Conservation (phyloP, 2,113 vertebrate species). For the Anolis carolinensis region DNA sequence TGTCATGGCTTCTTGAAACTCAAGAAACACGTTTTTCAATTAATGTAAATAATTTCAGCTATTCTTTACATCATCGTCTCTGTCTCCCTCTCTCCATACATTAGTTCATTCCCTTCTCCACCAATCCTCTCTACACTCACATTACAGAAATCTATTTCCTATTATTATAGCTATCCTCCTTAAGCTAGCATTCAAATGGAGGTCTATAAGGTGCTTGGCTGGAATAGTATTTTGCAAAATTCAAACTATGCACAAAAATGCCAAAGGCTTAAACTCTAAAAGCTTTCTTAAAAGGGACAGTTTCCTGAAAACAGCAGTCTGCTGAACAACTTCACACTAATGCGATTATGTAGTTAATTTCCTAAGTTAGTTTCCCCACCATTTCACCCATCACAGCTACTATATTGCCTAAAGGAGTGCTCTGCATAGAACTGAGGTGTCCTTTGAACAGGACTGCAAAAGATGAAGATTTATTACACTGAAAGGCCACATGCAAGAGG, state of each 20-base stretch:
- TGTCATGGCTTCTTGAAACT: too few relatives aligned
- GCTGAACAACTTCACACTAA: slow-evolving; percentile 87
- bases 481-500: slow-evolving; percentile 26
- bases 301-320: slow-evolving; percentile 84
- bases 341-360: slow-evolving; percentile 93
- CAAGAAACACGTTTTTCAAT: too few relatives aligned
- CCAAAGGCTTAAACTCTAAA: slow-evolving; percentile 73
- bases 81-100: not conserved
- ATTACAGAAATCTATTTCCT: not conserved
- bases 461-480: slow-evolving; percentile 50
- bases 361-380: slow-evolving; percentile 86
- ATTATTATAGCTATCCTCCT: fast-evolving
- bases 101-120: not conserved
- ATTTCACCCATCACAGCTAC: slow-evolving; percentile 86
- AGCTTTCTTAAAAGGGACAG: slow-evolving; percentile 78
- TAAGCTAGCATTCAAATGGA: slow-evolving; percentile 35
- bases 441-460: slow-evolving; percentile 20
- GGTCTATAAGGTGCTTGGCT: slow-evolving; percentile 26
- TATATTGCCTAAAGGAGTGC: slow-evolving; percentile 68
- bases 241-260: slow-evolving; percentile 66
- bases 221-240: slow-evolving; percentile 27
- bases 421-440: slow-evolving; percentile 54
- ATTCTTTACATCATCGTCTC: not conserved
- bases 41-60: too few relatives aligned
- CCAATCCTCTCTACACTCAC: not conserved